Evolutionary conservation across 1,140 invertebrate species (phyloP), one percentile per base, ranked within the genome.

Genomic region (Leptoteleia sp.): DNA sequence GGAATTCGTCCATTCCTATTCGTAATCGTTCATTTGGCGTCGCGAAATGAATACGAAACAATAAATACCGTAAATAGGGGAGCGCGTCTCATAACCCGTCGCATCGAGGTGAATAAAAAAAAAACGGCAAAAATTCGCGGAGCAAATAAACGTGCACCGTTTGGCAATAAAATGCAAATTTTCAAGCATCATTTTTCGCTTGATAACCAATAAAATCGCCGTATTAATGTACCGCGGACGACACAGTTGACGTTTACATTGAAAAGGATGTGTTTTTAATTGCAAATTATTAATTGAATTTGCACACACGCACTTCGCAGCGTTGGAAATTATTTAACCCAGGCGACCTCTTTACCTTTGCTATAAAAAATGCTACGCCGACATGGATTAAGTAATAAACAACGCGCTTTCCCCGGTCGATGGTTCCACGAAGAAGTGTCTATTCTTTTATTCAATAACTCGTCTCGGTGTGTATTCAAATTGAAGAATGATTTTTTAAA

Each of bases 91-190:
- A 64, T 57, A 76, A 70, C 70, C 42, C 61, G 16, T 15, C 61
- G 40, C 43, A 13, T 42, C 35, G 29, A 4, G 13, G 64, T 42
- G 61, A 76, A 76, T 70, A 76, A 62, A n/a, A n/a, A n/a, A n/a
- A n/a, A n/a, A 64, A 29, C 43, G 48, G 33, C 45, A 50, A 55
- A 76, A 76, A 62, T 62, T 72, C 55, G 61, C 61, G 33, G 9
- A 19, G 54, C 61, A 67, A 77, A 77, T 72, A 72, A 71, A 59
- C 68, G 61, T 42, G 54, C 48, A 72, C 72, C 62, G 62, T 72
- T 72, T 62, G 52, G 25, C 55, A 68, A 78, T 78, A 67, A 72
- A 72, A 68, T 72, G 67, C 54, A 67, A 72, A 62, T 72, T 54
- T 13, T 40, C 8, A 62, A n/a, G 19, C 59, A 57, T 43, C 48